Evolutionary conservation across 2,888 invertebrate species (phyloP).

Genomic region (Terebella lapidaria): DNA sequence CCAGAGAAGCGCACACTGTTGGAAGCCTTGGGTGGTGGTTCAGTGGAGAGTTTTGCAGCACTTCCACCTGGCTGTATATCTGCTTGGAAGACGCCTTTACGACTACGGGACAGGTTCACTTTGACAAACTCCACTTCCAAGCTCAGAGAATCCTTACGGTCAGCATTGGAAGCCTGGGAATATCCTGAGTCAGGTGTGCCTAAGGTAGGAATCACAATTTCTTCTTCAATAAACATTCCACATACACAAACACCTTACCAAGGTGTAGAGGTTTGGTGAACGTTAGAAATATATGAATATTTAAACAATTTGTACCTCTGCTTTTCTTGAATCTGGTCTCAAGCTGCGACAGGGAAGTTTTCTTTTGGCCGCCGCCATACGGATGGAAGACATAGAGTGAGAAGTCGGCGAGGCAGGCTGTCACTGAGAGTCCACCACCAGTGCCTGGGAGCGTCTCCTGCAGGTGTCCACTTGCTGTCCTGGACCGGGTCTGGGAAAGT

Average conservation of each 20-base stretch:
- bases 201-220: no score
- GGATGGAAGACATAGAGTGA: slow-evolving; percentile 98
- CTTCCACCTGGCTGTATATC: slow-evolving; percentile 1
- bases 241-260: no score
- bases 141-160: slow-evolving; percentile 88
- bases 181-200: no score
- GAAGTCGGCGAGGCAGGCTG: slow-evolving; percentile 93
- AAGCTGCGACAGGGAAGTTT: slow-evolving; percentile 18
- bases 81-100: slow-evolving; percentile 67
- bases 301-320: not conserved
- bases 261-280: no score
- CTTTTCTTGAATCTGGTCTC: slow-evolving; percentile 21
- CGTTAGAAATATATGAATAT: not conserved
- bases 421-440: slow-evolving; percentile 80
- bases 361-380: slow-evolving; percentile 67
- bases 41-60: slow-evolving; percentile 15
- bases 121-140: slow-evolving; percentile 96
- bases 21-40: slow-evolving; percentile 24
- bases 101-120: slow-evolving; percentile 84
- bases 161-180: not conserved
- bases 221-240: no score
- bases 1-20: slow-evolving; percentile 80
- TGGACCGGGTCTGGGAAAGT: not conserved
- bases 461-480: slow-evolving; percentile 2
- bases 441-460: not conserved